These are phyloP conservation scores for Micromussa lordhowensis DNA, from an alignment of 92 coral and sea anemone genomes.

Conservation along the genomic window DNA sequence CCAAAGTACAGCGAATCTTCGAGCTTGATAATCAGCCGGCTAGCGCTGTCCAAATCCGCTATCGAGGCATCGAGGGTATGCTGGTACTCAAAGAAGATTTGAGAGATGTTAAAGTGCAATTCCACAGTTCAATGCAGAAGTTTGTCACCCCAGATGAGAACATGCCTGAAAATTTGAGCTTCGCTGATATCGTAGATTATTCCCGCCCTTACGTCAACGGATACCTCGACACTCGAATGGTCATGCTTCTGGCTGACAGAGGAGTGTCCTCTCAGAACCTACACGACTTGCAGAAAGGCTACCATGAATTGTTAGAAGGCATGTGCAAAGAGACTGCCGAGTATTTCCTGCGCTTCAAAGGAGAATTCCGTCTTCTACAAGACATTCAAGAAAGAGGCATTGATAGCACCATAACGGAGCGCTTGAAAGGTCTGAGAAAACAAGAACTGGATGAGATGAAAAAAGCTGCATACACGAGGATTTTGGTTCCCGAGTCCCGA, in stretches of 20 bases:
- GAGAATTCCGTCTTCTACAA: constrained; percentile 40
- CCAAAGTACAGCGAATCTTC: constrained; percentile 37
- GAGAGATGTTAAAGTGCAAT: constrained; percentile 11
- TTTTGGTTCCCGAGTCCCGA: constrained; percentile 21
- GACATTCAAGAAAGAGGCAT: constrained; percentile 44
- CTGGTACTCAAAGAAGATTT: constrained; percentile 44
- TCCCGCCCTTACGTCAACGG: constrained; percentile 73
- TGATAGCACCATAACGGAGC: neutral
- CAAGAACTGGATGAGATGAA: constrained; percentile 44
- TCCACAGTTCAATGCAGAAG: constrained; percentile 15
- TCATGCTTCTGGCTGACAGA: constrained; percentile 65
- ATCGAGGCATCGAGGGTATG: constrained; percentile 67
- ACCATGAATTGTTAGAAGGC: constrained; percentile 51
- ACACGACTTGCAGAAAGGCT: constrained; percentile 37
- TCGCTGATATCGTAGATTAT: constrained; percentile 58
- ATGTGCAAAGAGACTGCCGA: constrained; percentile 64
- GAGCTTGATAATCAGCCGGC: constrained; percentile 52
- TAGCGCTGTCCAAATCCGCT: constrained; percentile 67
- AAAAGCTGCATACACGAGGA: constrained; percentile 7
- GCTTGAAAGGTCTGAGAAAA: constrained; percentile 17
- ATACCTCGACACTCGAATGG: constrained; percentile 60
- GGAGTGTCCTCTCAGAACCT: constrained; percentile 55
- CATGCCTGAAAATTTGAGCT: neutral
- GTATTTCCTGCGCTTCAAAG: constrained; percentile 61
- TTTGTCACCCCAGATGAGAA: neutral